These are phyloP conservation scores for Cololabis saira DNA, from an alignment of 2,113 vertebrate species.

Conservation along the genomic window DNA sequence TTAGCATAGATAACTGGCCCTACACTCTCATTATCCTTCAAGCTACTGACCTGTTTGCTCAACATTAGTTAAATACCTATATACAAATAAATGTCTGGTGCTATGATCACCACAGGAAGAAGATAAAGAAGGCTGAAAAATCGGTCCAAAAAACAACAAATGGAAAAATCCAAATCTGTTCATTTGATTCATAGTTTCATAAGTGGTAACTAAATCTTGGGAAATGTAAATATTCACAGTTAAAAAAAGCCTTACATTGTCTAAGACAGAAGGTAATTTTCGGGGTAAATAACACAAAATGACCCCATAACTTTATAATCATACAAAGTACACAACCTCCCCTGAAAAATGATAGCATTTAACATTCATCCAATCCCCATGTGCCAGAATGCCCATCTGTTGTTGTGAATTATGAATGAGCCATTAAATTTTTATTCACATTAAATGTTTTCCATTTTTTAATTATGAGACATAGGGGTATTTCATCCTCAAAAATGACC, in stretches of 20 bases:
- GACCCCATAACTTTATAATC: slow-evolving; percentile 57
- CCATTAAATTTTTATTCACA: slow-evolving; percentile 80
- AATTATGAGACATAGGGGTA: slow-evolving; percentile 77
- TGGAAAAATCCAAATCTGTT: neutral
- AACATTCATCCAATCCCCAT: slow-evolving; percentile 52
- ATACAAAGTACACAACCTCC: slow-evolving; percentile 60
- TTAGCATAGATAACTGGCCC: slow-evolving; percentile 16
- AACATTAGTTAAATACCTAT: slow-evolving; percentile 33
- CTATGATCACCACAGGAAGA: slow-evolving; percentile 11
- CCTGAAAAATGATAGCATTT: slow-evolving; percentile 50
- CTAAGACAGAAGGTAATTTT: slow-evolving; percentile 18
- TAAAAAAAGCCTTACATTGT: neutral
- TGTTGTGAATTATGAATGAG: slow-evolving; percentile 84
- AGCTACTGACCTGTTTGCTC: slow-evolving; percentile 24
- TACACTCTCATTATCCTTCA: slow-evolving; percentile 25
- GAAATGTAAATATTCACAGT: slow-evolving; percentile 8
- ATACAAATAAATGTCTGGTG: slow-evolving; percentile 25
- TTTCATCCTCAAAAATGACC: slow-evolving; percentile 59
- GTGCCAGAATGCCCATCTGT: slow-evolving; percentile 81
- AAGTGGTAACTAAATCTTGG: slow-evolving; percentile 32
- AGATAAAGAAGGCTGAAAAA: neutral
- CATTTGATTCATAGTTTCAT: neutral
- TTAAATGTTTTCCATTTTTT: slow-evolving; percentile 82
- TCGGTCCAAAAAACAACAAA: neutral
- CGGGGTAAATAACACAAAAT: slow-evolving; percentile 63